These are phyloP conservation scores for Kryptolebias ocellatus DNA, from an alignment of 2,797 vertebrate genomes.

Conservation along the genomic window DNA sequence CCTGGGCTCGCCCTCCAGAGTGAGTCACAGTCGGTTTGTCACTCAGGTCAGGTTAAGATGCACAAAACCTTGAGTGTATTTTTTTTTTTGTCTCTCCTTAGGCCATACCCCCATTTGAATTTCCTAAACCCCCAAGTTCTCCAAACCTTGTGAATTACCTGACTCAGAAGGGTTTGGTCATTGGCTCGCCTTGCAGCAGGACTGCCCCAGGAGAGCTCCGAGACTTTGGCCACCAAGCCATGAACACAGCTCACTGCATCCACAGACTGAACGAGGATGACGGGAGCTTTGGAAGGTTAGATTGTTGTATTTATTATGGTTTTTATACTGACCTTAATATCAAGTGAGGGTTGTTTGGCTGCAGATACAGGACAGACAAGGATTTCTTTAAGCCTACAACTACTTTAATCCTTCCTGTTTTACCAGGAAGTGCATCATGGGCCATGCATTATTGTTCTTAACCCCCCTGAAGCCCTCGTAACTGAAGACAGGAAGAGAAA, in stretches of 20 bases:
- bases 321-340: not conserved
- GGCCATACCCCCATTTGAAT: conserved; percentile 90
- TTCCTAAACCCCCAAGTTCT: conserved; percentile 90
- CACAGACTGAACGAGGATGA: conserved; percentile 64
- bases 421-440: too few species aligned
- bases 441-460: too few species aligned
- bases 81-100: conserved; percentile 52
- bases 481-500: too few species aligned
- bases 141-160: conserved; percentile 92
- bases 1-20: conserved; percentile 95
- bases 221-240: conserved; percentile 79
- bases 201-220: conserved; percentile 85
- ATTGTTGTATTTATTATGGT: conserved; percentile 1
- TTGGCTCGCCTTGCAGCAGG: conserved; percentile 85
- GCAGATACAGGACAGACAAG: not conserved
- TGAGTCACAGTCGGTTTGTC: conserved; percentile 57
- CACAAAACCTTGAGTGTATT: not conserved
- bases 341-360: not conserved
- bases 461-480: too few species aligned
- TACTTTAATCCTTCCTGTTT: not conserved
- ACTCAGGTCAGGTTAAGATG: not conserved
- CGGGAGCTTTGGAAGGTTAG: conserved; percentile 67
- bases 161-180: conserved; percentile 88
- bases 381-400: not conserved
- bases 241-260: conserved; percentile 75